Evolutionary conservation across 2,888 invertebrate genomes (phyloP).

Genomic region (Clanis bilineata): DNA sequence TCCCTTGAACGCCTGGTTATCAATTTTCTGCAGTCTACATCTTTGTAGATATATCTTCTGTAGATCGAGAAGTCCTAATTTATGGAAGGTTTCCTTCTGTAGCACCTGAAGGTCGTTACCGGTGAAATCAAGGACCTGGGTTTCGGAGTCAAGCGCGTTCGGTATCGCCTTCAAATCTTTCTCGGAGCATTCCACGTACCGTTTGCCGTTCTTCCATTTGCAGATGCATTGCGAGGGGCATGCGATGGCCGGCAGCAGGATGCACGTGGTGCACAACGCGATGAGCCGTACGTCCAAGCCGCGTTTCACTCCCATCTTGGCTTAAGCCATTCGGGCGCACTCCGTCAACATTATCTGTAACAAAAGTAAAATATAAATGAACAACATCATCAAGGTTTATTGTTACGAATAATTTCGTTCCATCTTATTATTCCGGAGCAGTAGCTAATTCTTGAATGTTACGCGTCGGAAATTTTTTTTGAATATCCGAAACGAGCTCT

Average conservation of each 20-base stretch:
- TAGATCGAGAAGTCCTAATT: constrained; percentile 90
- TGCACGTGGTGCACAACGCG: constrained; percentile 72
- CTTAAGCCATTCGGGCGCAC: constrained; percentile 60
- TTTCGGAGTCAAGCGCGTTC: constrained; percentile 89
- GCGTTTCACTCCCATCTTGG: constrained; percentile 68
- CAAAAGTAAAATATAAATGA: constrained; percentile 45
- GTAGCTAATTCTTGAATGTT: constrained; percentile 12
- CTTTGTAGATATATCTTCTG: constrained; percentile 92
- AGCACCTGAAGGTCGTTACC: constrained; percentile 91
- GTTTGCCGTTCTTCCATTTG: constrained; percentile 96
- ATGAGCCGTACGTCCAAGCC: constrained; percentile 68
- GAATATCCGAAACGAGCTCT: background rate
- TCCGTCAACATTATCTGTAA: constrained; percentile 71
- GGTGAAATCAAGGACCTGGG: constrained; percentile 93
- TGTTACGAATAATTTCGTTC: constrained; percentile 24
- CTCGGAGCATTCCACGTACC: constrained; percentile 93
- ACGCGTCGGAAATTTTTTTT: constrained; percentile 11
- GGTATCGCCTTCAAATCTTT: constrained; percentile 90
- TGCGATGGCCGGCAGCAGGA: constrained; percentile 72
- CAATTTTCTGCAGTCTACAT: constrained; percentile 90
- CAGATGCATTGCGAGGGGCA: constrained; percentile 92
- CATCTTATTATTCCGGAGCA: constrained; percentile 18
- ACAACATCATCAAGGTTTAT: constrained; percentile 20
- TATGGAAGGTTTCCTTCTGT: constrained; percentile 89
- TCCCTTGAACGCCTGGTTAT: constrained; percentile 91